phyloP scores from a whole-genome alignment of 37 sponge, comb jelly and placozoan species.

The Haliclona indistincta region DNA sequence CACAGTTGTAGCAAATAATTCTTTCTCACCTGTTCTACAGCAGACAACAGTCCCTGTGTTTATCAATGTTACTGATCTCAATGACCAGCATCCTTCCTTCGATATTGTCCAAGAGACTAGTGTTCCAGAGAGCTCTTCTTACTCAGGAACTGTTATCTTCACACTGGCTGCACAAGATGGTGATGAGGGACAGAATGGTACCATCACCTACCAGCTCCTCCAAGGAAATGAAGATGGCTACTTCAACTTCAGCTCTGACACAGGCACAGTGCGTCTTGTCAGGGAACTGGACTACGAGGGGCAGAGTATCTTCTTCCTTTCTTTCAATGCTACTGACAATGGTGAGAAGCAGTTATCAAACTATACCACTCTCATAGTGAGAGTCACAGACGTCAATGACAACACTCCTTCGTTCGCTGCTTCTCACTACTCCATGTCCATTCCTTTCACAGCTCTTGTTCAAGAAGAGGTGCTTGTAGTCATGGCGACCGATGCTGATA shows the following conservation, averaged over 20 bases:
- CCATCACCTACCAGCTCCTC: conserved; percentile 29
- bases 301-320: not conserved
- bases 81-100: conserved; percentile 75
- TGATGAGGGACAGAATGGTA: conserved; percentile 68
- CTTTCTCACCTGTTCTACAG: conserved; percentile 7
- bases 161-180: conserved; percentile 60
- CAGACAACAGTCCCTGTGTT: not conserved
- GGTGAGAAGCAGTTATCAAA: conserved; percentile 30
- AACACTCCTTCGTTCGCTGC: conserved; percentile 44
- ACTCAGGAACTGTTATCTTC: not conserved
- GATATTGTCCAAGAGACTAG: conserved; percentile 1
- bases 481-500: not conserved
- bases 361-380: conserved; percentile 57
- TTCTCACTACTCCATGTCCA: not conserved
- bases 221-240: conserved; percentile 33
- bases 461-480: conserved; percentile 1
- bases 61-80: conserved; percentile 54
- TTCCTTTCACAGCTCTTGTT: conserved; percentile 7
- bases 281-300: conserved; percentile 50
- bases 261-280: conserved; percentile 44
- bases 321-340: conserved; percentile 49
- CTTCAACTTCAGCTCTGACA: conserved; percentile 29
- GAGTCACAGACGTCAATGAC: conserved; percentile 70
- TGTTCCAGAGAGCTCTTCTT: conserved; percentile 33
- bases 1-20: conserved; percentile 66